These are phyloP conservation scores for Nasonovia ribisnigri DNA, from an alignment of 2,888 invertebrate species.

Conservation along the genomic window DNA sequence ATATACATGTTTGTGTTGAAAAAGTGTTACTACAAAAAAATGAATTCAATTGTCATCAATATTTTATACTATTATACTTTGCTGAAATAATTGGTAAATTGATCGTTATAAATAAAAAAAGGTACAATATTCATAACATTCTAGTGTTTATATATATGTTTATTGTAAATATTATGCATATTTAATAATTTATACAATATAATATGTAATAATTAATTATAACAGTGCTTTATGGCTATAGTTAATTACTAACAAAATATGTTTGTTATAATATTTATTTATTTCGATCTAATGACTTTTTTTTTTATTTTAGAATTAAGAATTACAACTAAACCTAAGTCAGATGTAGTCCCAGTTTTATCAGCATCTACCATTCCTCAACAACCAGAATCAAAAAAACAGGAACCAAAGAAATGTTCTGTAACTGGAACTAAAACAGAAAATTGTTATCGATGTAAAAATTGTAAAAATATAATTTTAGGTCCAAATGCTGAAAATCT, in stretches of 20 bases:
- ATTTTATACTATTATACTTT: neutral
- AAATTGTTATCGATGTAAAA: constrained; percentile 17
- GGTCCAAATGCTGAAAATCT: constrained; percentile 33
- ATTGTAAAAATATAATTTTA: constrained; percentile 13
- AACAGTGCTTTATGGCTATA: constrained; percentile 37
- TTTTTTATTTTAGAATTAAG: constrained; percentile 38
- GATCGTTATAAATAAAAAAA: neutral
- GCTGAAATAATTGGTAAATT: neutral
- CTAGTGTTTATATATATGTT: neutral
- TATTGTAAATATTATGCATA: neutral
- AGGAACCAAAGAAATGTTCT: neutral
- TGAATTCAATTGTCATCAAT: neutral
- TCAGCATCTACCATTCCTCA: neutral
- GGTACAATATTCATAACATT: neutral
- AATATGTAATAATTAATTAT: neutral
- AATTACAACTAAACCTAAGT: constrained; percentile 16
- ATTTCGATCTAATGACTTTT: neutral
- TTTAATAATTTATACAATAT: neutral
- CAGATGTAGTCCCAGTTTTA: neutral
- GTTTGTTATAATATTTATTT: neutral
- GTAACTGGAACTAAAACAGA: neutral
- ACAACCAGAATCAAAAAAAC: neutral
- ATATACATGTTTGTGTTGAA: neutral
- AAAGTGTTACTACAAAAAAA: neutral
- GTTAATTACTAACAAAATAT: neutral